Percentiles rank a stretch among this genome's conserved stretches.
phyloP scores from a whole-genome alignment of 2,888 invertebrate genomes.

The Colletes collaris region DNA sequence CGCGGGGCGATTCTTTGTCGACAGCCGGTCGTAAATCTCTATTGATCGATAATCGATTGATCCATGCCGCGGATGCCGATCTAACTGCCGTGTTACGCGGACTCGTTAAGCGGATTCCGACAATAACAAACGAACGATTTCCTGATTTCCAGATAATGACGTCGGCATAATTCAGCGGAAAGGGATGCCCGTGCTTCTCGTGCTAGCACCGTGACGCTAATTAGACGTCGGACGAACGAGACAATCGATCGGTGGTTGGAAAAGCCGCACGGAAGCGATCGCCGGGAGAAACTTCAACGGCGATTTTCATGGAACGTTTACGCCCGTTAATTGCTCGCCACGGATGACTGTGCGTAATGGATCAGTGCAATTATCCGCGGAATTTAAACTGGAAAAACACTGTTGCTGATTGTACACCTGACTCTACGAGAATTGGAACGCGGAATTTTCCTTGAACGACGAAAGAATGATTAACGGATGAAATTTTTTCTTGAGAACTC shows the following conservation, averaged over 20 bases:
- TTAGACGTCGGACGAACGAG: conserved; percentile 23
- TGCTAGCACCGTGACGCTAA: conserved; percentile 31
- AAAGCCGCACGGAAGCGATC: conserved; percentile 7
- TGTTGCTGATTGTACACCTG: not conserved
- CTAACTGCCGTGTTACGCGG: conserved; percentile 14
- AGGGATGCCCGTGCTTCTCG: conserved; percentile 4
- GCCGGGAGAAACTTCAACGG: conserved; percentile 4
- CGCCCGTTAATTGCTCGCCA: conserved; percentile 35
- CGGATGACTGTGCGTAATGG: conserved; percentile 9
- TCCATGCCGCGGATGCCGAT: conserved; percentile 15
- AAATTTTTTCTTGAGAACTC: not conserved
- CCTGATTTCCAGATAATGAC: conserved; percentile 27
- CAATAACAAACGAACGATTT: conserved; percentile 30
- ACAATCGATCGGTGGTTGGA: conserved; percentile 9
- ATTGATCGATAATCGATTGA: conserved; percentile 25
- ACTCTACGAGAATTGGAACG: not conserved
- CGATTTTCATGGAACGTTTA: conserved; percentile 36
- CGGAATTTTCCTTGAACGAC: not conserved
- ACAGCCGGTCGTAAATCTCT: conserved; percentile 12
- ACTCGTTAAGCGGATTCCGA: conserved; percentile 15
- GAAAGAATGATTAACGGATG: not conserved
- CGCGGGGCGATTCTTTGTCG: conserved; percentile 1
- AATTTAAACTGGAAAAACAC: conserved; percentile 20
- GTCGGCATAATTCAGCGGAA: conserved; percentile 3
- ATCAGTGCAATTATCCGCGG: conserved; percentile 9